A percentile compares a stretch with the other conserved stretches of the same genome.
Conservation (phyloP, 2,113 vertebrate species). For the Heterotis niloticus region DNA sequence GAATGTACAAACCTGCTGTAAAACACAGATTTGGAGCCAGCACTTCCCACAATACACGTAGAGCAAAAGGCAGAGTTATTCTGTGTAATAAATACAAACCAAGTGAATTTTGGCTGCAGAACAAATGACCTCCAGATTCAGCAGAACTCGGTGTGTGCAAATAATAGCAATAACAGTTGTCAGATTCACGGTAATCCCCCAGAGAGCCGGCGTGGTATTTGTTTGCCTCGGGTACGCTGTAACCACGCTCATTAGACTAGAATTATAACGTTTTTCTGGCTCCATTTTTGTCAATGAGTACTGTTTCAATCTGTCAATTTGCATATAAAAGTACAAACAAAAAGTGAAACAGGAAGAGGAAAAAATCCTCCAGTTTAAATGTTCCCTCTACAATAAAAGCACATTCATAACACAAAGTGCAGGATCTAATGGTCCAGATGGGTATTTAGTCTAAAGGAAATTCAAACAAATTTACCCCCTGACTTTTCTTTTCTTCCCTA, state of each 20-base stretch:
- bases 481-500: not conserved
- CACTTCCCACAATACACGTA: not conserved
- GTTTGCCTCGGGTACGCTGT: not conserved
- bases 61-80: not conserved
- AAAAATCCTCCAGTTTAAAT: not conserved
- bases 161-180: not conserved
- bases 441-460: not conserved
- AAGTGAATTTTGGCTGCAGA: not conserved
- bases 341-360: not conserved
- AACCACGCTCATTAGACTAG: constrained; percentile 1
- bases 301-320: not conserved
- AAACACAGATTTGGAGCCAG: not conserved
- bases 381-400: constrained; percentile 9
- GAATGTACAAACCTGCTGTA: not conserved
- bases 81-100: not conserved
- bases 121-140: not conserved
- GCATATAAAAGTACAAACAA: constrained; percentile 10
- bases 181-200: not conserved
- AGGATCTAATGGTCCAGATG: not conserved
- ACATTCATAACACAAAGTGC: not conserved
- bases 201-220: not conserved
- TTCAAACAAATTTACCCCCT: not conserved
- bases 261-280: constrained; percentile 1
- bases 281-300: not conserved
- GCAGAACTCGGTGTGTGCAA: not conserved